Percentiles rank a stretch among this genome's conserved stretches.
Evolutionary conservation across 2,888 invertebrate genomes (phyloP).

Genomic region (Cryptus viduatorius): DNA sequence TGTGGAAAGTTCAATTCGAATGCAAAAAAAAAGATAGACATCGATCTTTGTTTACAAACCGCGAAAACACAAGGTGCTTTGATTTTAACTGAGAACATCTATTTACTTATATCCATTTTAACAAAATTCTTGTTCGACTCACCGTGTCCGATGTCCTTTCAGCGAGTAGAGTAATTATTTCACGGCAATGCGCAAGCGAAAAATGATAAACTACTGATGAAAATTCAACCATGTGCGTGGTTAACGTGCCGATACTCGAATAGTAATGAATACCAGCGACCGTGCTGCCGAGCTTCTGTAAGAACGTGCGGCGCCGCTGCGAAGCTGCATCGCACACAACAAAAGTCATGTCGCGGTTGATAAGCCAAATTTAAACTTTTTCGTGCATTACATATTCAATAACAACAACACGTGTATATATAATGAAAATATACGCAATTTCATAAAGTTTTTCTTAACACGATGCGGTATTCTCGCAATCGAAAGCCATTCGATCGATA

Average conservation of each 20-base stretch:
- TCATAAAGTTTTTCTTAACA: too few relatives aligned
- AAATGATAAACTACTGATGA: not conserved
- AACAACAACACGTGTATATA: too few relatives aligned
- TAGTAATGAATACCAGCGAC: not conserved
- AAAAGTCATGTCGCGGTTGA: too few relatives aligned
- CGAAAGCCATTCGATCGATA: too few relatives aligned
- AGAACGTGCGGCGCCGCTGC: not conserved
- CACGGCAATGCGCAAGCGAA: not conserved
- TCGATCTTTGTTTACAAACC: slow-evolving; percentile 1
- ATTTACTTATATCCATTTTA: not conserved
- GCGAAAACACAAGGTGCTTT: not conserved
- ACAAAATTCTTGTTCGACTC: not conserved
- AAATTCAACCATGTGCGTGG: not conserved
- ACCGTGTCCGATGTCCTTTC: not conserved
- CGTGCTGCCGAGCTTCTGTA: not conserved
- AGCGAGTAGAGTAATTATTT: not conserved
- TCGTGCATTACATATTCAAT: too few relatives aligned
- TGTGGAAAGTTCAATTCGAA: not conserved
- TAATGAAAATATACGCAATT: too few relatives aligned
- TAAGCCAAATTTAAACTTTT: too few relatives aligned
- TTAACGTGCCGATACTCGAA: not conserved
- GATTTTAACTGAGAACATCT: not conserved
- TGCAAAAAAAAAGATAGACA: not conserved
- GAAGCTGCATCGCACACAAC: not conserved
- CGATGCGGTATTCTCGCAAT: too few relatives aligned